Percentiles rank a stretch among this genome's conserved stretches.
phyloP scores from a whole-genome alignment of 2,113 vertebrate species.

The Epinephelus fuscoguttatus region DNA sequence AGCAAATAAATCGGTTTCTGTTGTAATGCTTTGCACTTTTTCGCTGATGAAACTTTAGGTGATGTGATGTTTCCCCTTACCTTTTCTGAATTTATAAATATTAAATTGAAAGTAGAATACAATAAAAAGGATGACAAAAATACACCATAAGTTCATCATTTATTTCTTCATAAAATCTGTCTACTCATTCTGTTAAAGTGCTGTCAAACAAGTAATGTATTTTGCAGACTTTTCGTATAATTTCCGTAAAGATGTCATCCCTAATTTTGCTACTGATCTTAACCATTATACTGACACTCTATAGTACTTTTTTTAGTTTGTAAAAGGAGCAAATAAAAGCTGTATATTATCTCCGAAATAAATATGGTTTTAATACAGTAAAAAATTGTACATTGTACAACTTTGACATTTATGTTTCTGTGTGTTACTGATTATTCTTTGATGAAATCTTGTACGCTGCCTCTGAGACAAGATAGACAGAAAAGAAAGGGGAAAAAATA shows the following conservation, averaged over 20 bases:
- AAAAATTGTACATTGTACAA: too few species aligned
- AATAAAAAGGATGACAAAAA: background rate
- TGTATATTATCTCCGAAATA: background rate
- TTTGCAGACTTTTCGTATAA: background rate
- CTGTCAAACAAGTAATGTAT: background rate
- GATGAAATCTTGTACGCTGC: background rate
- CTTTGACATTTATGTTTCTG: background rate
- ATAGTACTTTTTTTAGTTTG: background rate
- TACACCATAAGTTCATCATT: background rate
- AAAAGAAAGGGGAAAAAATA: background rate
- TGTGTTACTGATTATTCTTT: background rate
- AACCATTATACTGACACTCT: fast-evolving
- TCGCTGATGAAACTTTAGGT: background rate
- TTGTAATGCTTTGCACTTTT: background rate
- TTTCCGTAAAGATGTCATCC: background rate
- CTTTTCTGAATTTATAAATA: background rate
- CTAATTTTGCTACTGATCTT: background rate
- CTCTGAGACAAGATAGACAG: background rate
- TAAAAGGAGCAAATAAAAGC: background rate
- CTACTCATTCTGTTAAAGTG: background rate
- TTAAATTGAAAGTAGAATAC: background rate
- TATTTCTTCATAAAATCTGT: background rate
- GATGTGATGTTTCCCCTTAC: background rate
- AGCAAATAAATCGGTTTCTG: background rate
- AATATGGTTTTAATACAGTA: background rate